Evolutionary conservation across 2,888 invertebrate genomes (phyloP).

Genomic region (Lasioglossum marginatum): DNA sequence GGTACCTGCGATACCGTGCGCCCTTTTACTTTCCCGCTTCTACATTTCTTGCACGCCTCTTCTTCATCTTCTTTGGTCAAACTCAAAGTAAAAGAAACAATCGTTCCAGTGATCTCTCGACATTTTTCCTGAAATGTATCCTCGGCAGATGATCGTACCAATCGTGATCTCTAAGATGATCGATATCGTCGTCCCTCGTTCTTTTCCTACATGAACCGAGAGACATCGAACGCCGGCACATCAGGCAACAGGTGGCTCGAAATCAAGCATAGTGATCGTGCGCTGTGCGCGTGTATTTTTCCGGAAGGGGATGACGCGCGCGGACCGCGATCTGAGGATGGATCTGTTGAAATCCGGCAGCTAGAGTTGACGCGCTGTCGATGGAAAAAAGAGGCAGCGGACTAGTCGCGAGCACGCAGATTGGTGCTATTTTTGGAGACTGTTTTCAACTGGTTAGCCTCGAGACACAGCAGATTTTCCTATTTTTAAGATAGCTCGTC

Average conservation of each 20-base stretch:
- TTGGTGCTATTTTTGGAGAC: conserved; percentile 57
- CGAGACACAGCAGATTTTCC: conserved; percentile 47
- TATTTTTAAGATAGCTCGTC: conserved; percentile 48
- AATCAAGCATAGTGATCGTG: conserved; percentile 29
- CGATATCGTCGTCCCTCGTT: not conserved
- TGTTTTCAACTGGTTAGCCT: conserved; percentile 43
- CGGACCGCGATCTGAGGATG: not conserved
- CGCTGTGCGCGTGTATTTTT: not conserved
- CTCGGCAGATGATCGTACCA: not conserved
- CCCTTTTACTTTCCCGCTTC: not conserved
- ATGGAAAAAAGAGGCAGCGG: conserved; percentile 15
- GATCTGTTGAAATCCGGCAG: not conserved
- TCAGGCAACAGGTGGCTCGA: conserved; percentile 69
- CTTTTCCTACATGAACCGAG: not conserved
- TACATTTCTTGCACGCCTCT: not conserved
- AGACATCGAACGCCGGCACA: not conserved
- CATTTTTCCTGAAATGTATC: not conserved
- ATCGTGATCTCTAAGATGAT: not conserved
- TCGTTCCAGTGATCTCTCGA: not conserved
- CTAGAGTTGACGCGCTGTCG: not conserved
- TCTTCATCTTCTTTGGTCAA: not conserved
- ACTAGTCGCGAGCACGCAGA: conserved; percentile 26
- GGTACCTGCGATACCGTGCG: not conserved
- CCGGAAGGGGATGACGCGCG: not conserved
- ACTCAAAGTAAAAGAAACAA: not conserved